Base-by-base conservation (phyloP, 2,113 vertebrate genomes). In the Rallus limicola region DNA sequence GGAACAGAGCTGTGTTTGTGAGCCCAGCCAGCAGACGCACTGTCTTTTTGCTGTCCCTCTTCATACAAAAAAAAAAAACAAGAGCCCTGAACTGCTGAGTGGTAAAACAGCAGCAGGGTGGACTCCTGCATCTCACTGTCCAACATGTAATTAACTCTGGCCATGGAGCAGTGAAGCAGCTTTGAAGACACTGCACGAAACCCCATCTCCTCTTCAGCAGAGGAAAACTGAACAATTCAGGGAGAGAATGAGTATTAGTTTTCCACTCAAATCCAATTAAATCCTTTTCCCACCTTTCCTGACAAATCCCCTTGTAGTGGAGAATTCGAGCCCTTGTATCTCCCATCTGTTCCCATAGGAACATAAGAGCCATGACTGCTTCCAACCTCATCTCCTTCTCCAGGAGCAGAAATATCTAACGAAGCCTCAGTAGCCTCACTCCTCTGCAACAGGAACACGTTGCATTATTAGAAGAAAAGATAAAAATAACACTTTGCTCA, bases 261-360 rank as follows among this genome's bases (percentile, higher is more conserved):
- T 76, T 75, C 63, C 80, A 63, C 71, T 83, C 9, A 69, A 80
- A 58, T 38, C 60, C 81, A 92, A 85, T 74, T 18, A 72, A 95
- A 82, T 78, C 62, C 28, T 63, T 93, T 68, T 77, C 77, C 86
- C 76, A 83, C 76, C 62, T 76, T 88, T 68, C 29, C 25, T 72
- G 55, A 93, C 31, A 94, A 89, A 89, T 34, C 42, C n/a, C 85
- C 87, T 81, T 34, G 19, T 0, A 80, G 70, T 63, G 42, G 72
- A 93, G 80, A 74, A 90, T 52, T 79, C 68, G 59, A 93, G 68
- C 58, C 72, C 77, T 58, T 92, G 44, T 65, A 79, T 55, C 33
- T 69, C 70, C 63, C 33, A 56, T n/a, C 94, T 91, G 94, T 91
- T 93, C 89, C 92, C 87, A 93, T 67, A 91, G 94, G 91, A 89